phyloP scores from a whole-genome alignment of 2,113 vertebrate species.

The Manacus vitellinus region DNA sequence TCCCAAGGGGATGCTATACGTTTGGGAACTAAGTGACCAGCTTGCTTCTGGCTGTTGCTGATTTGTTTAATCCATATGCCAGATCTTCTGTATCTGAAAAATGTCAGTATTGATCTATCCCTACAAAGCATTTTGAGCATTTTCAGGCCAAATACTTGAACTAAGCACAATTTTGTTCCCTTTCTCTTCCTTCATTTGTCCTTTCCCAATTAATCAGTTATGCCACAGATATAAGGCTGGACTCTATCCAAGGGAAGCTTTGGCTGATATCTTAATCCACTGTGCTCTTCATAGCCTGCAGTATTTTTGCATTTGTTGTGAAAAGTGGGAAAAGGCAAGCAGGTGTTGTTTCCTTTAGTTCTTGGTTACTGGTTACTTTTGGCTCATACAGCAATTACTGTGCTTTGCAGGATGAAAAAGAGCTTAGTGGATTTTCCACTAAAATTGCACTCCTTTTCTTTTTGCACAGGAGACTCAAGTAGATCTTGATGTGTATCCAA shows the following conservation, averaged over 20 bases:
- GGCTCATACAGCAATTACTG: neutral
- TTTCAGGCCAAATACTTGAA: neutral
- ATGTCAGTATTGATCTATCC: neutral
- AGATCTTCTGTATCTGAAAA: neutral
- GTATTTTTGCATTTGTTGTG: neutral
- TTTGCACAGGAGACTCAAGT: neutral
- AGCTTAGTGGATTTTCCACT: neutral
- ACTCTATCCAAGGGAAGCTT: neutral
- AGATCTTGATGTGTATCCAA: neutral
- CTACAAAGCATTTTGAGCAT: neutral
- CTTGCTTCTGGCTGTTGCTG: neutral
- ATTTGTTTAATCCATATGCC: neutral
- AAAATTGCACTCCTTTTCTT: fast-evolving
- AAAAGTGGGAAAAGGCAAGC: neutral
- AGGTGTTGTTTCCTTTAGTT: neutral
- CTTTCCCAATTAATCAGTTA: neutral
- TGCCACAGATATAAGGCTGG: neutral
- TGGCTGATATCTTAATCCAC: neutral
- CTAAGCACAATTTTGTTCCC: neutral
- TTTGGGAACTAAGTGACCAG: neutral
- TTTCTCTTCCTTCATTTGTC: neutral
- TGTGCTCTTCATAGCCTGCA: neutral
- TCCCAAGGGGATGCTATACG: neutral
- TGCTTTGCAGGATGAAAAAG: neutral
- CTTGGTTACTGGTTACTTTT: neutral